These are phyloP conservation scores for Pluvianellus socialis DNA, from an alignment of 2,113 vertebrate species.

Conservation along the genomic window DNA sequence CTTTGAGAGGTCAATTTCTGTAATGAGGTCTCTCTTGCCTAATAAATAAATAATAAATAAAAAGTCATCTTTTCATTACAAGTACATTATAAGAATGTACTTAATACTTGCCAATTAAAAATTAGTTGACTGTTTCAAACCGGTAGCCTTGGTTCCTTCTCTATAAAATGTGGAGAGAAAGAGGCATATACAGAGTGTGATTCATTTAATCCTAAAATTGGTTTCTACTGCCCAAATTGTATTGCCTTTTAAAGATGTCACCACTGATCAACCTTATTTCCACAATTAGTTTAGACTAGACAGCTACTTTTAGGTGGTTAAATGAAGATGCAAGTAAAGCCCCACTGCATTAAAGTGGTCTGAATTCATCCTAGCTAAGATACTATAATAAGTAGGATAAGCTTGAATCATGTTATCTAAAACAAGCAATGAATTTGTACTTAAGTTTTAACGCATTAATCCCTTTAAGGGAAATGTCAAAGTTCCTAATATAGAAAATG, in stretches of 20 bases:
- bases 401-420: background rate
- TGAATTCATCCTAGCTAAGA: background rate
- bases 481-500: background rate
- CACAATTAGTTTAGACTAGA: background rate
- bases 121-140: background rate
- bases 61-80: rapidly evolving
- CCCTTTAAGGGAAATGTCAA: background rate
- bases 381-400: background rate
- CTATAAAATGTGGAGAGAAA: background rate
- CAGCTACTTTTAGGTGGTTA: background rate
- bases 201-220: background rate
- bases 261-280: background rate
- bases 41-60: background rate
- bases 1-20: background rate
- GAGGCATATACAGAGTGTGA: rapidly evolving
- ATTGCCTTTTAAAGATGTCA: background rate
- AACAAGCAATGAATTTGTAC: background rate
- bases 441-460: background rate
- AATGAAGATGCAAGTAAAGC: background rate
- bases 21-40: background rate
- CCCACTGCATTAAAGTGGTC: background rate
- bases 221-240: background rate
- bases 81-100: background rate
- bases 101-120: background rate
- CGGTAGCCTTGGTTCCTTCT: background rate